Percentiles rank a stretch among this genome's conserved stretches.
phyloP scores from a whole-genome alignment of 2,113 vertebrate species.

The Oncorhynchus gorbuscha region DNA sequence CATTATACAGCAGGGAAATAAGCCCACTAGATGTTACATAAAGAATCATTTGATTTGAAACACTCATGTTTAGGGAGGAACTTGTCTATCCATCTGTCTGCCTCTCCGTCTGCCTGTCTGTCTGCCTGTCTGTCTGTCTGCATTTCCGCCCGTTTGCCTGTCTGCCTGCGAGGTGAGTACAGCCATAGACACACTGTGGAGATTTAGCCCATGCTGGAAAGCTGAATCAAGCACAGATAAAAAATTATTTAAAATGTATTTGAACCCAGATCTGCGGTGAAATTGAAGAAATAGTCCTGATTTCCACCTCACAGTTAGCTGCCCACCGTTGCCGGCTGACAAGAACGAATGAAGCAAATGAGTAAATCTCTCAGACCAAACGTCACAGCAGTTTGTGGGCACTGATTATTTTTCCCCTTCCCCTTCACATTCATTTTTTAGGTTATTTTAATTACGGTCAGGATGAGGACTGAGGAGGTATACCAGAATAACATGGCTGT shows the following conservation, averaged over 20 bases:
- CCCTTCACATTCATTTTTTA: not conserved
- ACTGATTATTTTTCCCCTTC: not conserved
- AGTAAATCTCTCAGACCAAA: not conserved
- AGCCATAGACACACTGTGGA: not conserved
- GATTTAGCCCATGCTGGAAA: not conserved
- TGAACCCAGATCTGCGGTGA: no score
- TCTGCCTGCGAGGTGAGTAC: not conserved
- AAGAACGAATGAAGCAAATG: not conserved
- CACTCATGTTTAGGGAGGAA: slow-evolving; percentile 18
- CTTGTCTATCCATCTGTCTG: no score
- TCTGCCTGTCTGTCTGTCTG: no score
- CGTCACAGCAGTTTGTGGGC: not conserved
- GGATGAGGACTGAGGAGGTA: not conserved
- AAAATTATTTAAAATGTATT: no score
- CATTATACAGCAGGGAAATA: slow-evolving; percentile 30
- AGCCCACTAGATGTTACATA: slow-evolving; percentile 7
- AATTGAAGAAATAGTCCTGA: no score
- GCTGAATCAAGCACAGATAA: no score
- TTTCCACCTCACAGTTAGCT: not conserved
- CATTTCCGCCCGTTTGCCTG: no score
- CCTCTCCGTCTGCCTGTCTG: no score
- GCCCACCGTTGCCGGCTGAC: not conserved
- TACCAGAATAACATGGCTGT: not conserved
- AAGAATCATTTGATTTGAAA: slow-evolving; percentile 10
- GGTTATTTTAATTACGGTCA: not conserved